Evolutionary conservation across 2,888 invertebrate genomes (phyloP).

Genomic region (Pseudanteris insignis): DNA sequence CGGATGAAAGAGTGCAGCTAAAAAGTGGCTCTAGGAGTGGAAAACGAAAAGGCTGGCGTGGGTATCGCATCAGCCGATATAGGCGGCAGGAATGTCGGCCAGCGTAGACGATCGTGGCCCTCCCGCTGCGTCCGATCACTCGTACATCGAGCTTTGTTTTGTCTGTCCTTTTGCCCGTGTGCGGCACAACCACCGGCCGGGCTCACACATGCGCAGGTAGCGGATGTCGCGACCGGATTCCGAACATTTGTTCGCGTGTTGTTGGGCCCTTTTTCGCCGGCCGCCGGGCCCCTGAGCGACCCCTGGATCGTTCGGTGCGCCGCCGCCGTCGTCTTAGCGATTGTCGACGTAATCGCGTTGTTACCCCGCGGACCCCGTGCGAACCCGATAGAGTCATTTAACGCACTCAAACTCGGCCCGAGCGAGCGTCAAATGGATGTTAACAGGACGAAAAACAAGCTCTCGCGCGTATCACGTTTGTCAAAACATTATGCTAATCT

Average conservation of each 20-base stretch:
- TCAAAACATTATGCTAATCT: constrained; percentile 42
- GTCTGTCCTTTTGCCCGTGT: constrained; percentile 17
- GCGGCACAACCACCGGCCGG: constrained; percentile 18
- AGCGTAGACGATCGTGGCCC: constrained; percentile 46
- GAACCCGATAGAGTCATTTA: constrained; percentile 30
- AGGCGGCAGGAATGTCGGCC: constrained; percentile 50
- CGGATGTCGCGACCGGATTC: constrained; percentile 49
- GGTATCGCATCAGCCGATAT: constrained; percentile 48
- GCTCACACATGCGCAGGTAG: constrained; percentile 40
- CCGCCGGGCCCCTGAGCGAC: constrained; percentile 10
- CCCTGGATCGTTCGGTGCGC: not conserved
- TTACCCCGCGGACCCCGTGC: too few relatives aligned
- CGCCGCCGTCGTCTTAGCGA: not conserved
- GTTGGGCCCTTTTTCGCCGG: constrained; percentile 18
- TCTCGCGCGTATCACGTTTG: constrained; percentile 33
- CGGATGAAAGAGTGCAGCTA: too few relatives aligned
- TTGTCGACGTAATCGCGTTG: too few relatives aligned
- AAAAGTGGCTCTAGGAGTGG: too few relatives aligned
- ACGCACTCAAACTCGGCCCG: constrained; percentile 15
- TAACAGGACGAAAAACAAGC: constrained; percentile 36
- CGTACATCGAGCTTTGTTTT: constrained; percentile 34
- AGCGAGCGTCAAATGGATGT: constrained; percentile 26
- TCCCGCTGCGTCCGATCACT: constrained; percentile 34
- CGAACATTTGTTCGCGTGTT: constrained; percentile 49
- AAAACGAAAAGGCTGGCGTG: too few relatives aligned